Conservation (phyloP, 1,140 invertebrate genomes). For the Sitodiplosis mosellana region DNA sequence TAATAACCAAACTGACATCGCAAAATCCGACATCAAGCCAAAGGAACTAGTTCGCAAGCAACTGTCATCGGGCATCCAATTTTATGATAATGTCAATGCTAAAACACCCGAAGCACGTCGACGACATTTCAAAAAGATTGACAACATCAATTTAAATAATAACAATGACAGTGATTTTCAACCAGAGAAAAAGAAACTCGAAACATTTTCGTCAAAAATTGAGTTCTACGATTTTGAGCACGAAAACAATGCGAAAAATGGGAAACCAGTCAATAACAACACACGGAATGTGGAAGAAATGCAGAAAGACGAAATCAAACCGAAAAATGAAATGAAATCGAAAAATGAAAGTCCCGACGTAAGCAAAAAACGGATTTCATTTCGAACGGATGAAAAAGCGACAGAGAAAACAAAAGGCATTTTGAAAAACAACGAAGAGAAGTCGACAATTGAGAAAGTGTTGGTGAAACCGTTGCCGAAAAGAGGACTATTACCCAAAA, state of each 20-base stretch:
- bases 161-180: background rate
- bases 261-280: background rate
- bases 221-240: constrained; percentile 4
- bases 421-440: background rate
- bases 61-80: constrained; percentile 4
- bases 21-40: background rate
- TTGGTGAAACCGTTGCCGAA: background rate
- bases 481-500: background rate
- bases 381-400: no score
- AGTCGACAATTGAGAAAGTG: background rate
- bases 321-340: background rate
- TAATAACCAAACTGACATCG: background rate
- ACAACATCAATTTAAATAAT: background rate
- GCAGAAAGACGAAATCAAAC: background rate
- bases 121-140: background rate
- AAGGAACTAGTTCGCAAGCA: constrained; percentile 1
- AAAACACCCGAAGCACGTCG: background rate
- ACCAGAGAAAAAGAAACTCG: background rate
- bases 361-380: background rate
- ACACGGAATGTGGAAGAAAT: background rate
- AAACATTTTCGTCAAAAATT: constrained; percentile 3
- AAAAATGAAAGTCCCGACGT: background rate
- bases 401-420: background rate
- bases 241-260: background rate
- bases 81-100: constrained; percentile 3